Base-by-base conservation (phyloP, 2,888 invertebrate genomes). In the Sarcophaga subvicina region DNA sequence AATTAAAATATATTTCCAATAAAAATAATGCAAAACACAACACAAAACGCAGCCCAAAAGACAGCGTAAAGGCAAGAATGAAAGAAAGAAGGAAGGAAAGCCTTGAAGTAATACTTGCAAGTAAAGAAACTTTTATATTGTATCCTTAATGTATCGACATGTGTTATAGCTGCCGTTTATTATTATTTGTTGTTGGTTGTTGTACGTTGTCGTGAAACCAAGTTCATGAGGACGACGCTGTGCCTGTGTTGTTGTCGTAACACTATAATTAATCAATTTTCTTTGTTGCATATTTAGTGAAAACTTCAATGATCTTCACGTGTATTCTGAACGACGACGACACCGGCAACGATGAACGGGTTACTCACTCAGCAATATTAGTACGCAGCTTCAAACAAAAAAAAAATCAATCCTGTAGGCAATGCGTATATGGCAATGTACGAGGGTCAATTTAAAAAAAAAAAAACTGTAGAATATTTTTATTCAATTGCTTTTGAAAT, bases 191-290 rank as follows among this genome's bases (percentile, higher is more conserved):
- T 73, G 78, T 79, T 87, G 37, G 77, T 72, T 75, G 60, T 14
- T 78, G 37, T 49, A 22, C 20, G 37, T 66, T 37, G 45, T 66
- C 71, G 37, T 37, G 8, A 10, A 1, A 37, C 10, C 0, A 73
- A 69, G 80, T 54, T 17, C 77, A 80, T 78, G 83, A 80, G 83
- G 83, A 87, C 37, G 17, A 54, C 64, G 71, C 71, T 80, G 71
- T 72, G 77, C 45, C 81, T 71, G 37, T 37, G 37, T 37, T 37
- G 78, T 83, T 79, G 87, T 75, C 75, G 81, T 81, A 78, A 81
- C 83, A 84, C 83, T 84, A 84, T 87, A 87, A 87, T 87, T 87
- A 87, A 87, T 87, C 87, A 87, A 87, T 87, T 87, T 87, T 84
- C 83, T 80, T 47, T 84, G 77, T 84, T 71, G 70, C 83, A 81